These are phyloP conservation scores for Caenorhabditis sp. DNA, from an alignment of 2,888 invertebrate genomes.

Conservation along the genomic window DNA sequence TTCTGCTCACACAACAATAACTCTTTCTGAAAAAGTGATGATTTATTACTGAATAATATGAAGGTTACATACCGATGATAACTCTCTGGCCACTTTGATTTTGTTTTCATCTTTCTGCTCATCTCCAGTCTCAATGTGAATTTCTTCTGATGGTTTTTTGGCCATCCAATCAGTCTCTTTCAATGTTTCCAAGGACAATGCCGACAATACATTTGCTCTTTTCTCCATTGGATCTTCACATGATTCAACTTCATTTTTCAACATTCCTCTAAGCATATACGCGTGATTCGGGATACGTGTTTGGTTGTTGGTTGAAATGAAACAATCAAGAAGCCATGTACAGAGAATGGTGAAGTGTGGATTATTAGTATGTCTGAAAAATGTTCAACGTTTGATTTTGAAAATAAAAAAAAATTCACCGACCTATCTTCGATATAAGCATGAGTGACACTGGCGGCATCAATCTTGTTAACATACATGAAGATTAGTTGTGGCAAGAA, in stretches of 20 bases:
- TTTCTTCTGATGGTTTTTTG: neutral
- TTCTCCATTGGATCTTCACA: neutral
- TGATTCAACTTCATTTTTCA: neutral
- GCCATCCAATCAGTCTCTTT: conserved; percentile 25
- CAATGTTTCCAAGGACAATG: conserved; percentile 24
- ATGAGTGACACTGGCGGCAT: conserved; percentile 91
- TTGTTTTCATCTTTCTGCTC: neutral
- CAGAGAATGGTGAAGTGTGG: conserved; percentile 94
- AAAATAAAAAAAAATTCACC: too few relatives aligned
- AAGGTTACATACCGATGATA: neutral
- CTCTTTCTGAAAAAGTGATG: neutral
- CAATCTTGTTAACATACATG: conserved; percentile 97
- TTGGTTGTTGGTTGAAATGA: conserved; percentile 79
- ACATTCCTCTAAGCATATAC: conserved; percentile 19
- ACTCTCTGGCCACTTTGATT: neutral
- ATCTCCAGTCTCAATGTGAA: neutral
- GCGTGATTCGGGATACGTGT: conserved; percentile 22
- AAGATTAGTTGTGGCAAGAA: conserved; percentile 96
- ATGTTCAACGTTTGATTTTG: neutral
- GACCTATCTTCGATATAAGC: conserved; percentile 84
- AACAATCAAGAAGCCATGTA: conserved; percentile 95
- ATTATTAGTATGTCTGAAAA: conserved; percentile 82
- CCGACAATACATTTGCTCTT: neutral
- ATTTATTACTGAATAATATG: neutral
- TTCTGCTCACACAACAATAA: conserved; percentile 78